These are phyloP conservation scores for Diglossa cyanea DNA, from an alignment of 2,797 vertebrate genomes.

Conservation along the genomic window DNA sequence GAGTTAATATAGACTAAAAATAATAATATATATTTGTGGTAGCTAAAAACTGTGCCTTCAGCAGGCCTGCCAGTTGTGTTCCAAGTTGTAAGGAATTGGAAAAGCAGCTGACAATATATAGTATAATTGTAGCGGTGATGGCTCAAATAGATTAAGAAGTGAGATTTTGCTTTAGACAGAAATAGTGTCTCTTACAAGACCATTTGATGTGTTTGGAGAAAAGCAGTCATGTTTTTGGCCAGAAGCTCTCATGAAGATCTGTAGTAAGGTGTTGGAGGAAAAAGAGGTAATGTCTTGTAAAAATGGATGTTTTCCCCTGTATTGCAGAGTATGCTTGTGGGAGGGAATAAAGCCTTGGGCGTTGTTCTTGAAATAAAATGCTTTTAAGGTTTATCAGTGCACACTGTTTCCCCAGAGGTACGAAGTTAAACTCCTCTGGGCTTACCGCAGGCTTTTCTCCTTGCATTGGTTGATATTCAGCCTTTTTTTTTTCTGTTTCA, in stretches of 20 bases:
- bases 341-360: neutral
- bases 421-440: neutral
- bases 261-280: neutral
- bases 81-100: neutral
- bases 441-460: neutral
- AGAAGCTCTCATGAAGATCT: neutral
- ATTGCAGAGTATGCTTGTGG: neutral
- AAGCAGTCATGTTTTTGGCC: neutral
- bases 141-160: neutral
- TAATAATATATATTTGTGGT: neutral
- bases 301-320: neutral
- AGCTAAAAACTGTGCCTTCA: neutral
- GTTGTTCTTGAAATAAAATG: neutral
- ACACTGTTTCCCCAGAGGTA: neutral
- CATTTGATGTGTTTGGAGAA: neutral
- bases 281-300: neutral
- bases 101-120: neutral
- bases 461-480: neutral
- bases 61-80: neutral
- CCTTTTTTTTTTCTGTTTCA: neutral
- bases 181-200: neutral
- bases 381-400: neutral
- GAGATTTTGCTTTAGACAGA: neutral
- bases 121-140: neutral
- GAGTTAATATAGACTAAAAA: neutral